phyloP scores from a whole-genome alignment of 2,888 invertebrate genomes.

The Eurytoma californica region DNA sequence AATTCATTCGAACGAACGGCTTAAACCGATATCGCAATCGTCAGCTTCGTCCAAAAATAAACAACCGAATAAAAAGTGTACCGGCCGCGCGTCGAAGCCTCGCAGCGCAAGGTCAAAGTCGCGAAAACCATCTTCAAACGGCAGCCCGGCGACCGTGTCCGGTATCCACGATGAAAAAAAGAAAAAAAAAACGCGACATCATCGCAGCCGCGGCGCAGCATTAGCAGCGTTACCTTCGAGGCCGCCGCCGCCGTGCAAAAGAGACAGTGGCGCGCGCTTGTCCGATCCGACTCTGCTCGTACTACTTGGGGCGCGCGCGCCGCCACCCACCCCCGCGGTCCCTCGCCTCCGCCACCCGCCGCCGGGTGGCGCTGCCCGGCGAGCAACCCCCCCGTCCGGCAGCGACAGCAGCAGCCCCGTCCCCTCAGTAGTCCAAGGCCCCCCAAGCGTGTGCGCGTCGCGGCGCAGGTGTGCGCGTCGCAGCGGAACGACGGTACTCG shows the following conservation, averaged over 20 bases:
- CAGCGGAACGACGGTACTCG: neutral
- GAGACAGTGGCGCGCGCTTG: neutral
- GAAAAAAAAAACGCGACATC: neutral
- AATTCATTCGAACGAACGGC: no score
- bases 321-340: neutral
- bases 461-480: slow-evolving; percentile 56
- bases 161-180: no score
- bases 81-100: no score
- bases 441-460: neutral
- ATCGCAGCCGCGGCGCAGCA: neutral
- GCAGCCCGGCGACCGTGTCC: no score
- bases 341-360: neutral
- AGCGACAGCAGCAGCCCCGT: neutral
- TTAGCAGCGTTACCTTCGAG: neutral
- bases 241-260: slow-evolving; percentile 3
- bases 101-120: no score
- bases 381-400: slow-evolving; percentile 1
- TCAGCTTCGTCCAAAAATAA: no score
- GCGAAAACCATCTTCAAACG: no score
- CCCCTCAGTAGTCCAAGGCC: neutral
- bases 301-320: slow-evolving; percentile 25
- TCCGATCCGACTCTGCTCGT: slow-evolving; percentile 36
- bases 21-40: no score
- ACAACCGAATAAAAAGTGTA: no score
- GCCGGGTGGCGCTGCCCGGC: neutral